Evolutionary conservation across 2,113 vertebrate genomes (phyloP).

Genomic region (Orientallactaga bullata): DNA sequence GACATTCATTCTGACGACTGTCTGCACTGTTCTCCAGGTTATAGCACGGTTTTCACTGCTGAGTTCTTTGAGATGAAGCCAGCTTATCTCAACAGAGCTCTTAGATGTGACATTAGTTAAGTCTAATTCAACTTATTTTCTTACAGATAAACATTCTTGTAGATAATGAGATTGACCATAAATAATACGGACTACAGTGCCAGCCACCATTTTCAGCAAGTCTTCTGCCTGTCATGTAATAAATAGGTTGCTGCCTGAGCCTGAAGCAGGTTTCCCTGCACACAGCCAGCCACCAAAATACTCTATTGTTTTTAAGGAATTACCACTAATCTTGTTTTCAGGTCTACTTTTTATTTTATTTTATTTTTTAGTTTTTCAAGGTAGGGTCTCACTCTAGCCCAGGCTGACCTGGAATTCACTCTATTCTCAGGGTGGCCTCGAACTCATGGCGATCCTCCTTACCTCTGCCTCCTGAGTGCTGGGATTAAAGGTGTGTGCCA

Average conservation of each 20-base stretch:
- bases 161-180: not conserved
- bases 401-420: too few relatives aligned
- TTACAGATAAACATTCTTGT: not conserved
- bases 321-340: not conserved
- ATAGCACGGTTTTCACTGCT: conserved; percentile 14
- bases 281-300: not conserved
- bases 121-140: conserved; percentile 8
- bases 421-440: too few relatives aligned
- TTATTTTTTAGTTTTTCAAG: too few relatives aligned
- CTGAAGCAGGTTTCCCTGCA: not conserved
- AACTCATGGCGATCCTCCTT: too few relatives aligned
- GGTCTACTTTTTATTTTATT: not conserved
- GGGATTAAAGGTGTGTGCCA: too few relatives aligned
- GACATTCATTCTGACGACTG: not conserved
- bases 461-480: too few relatives aligned
- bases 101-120: not conserved
- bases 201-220: not conserved
- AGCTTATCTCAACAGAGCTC: not conserved
- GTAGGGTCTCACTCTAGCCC: too few relatives aligned
- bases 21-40: not conserved
- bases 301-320: not conserved
- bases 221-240: not conserved
- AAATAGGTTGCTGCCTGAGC: not conserved
- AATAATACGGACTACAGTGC: not conserved
- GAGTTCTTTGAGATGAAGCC: conserved; percentile 29